These are phyloP conservation scores for Clinocottus analis DNA, from an alignment of 2,113 vertebrate species.

Conservation along the genomic window DNA sequence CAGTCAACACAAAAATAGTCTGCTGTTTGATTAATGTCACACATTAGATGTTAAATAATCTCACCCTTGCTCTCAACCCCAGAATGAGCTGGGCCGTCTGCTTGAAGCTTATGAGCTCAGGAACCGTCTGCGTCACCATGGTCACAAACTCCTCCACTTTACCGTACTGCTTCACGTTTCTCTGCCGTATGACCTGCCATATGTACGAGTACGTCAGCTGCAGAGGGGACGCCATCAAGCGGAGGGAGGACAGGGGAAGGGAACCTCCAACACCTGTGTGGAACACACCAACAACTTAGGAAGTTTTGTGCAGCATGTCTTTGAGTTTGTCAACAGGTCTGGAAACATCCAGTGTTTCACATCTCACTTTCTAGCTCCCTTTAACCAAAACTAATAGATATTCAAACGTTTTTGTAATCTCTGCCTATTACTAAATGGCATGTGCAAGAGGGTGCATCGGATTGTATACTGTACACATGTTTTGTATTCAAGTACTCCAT, in stretches of 20 bases:
- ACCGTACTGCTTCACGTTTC: conserved; percentile 74
- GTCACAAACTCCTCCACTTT: conserved; percentile 84
- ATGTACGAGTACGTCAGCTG: conserved; percentile 80
- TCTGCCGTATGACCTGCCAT: conserved; percentile 81
- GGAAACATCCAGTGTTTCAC: not conserved
- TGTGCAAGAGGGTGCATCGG: not conserved
- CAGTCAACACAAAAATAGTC: not conserved
- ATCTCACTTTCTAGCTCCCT: not conserved
- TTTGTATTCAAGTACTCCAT: not conserved
- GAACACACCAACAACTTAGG: not conserved
- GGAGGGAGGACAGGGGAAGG: conserved; percentile 74
- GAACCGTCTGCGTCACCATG: conserved; percentile 77
- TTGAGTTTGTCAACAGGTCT: not conserved
- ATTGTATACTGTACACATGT: not conserved
- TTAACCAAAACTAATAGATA: not conserved
- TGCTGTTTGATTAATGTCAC: not conserved
- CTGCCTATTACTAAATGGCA: not conserved
- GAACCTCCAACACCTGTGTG: conserved; percentile 45
- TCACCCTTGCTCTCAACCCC: conserved; percentile 85
- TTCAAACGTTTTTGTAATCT: not conserved
- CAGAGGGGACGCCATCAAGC: conserved; percentile 76
- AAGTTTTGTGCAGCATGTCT: not conserved
- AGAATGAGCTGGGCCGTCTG: conserved; percentile 84
- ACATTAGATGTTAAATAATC: not conserved
- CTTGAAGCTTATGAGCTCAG: conserved; percentile 82